Base-by-base conservation (phyloP, 2,888 invertebrate genomes). In the Polyommatus icarus region DNA sequence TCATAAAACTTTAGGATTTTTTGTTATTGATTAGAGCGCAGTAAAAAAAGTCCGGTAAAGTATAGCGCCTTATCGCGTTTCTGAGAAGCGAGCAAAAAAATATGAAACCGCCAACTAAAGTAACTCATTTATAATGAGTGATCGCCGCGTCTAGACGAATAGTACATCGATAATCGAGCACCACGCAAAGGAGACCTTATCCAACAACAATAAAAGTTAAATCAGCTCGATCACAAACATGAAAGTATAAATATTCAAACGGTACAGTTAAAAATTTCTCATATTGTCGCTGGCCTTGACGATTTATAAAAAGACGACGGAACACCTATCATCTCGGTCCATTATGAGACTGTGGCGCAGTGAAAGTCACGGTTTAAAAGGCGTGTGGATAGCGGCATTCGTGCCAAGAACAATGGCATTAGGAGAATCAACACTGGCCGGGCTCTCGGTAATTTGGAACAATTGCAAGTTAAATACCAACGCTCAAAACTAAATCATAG, bases 371-470 rank as follows among this genome's bases (percentile, higher is more conserved):
- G 83, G 82, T 82, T 82, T 83, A 82, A 80, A 82, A 84, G 77
- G 78, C 78, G 78, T 78, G 78, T 84, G 84, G 78, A 80, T 78
- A 78, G 76, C 76, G 79, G 67, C 67, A 79, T 82, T 81, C 82
- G 82, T 81, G 81, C 79, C 78, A 80, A 79, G 81, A 83, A 85
- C 84, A 86, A 86, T 83, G 83, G 83, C 80, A 83, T 86, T 83
- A 83, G 85, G 86, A 88, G 89, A 90, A 91, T 88, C 88, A 88
- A 90, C 88, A 90, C 85, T 84, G 86, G 73, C 80, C 80, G 81
- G 78, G 83, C 86, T 87, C 88, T 90, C 89, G 89, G 91, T 91
- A 91, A 91, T 90, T 89, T 88, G 86, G 87, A 85, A 82, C 87
- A 88, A 88, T 86, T 84, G 84, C 85, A 50, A 73, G 85, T 86